Base-by-base conservation (phyloP, 2,113 vertebrate genomes). In the Periophthalmodon schlosseri region DNA sequence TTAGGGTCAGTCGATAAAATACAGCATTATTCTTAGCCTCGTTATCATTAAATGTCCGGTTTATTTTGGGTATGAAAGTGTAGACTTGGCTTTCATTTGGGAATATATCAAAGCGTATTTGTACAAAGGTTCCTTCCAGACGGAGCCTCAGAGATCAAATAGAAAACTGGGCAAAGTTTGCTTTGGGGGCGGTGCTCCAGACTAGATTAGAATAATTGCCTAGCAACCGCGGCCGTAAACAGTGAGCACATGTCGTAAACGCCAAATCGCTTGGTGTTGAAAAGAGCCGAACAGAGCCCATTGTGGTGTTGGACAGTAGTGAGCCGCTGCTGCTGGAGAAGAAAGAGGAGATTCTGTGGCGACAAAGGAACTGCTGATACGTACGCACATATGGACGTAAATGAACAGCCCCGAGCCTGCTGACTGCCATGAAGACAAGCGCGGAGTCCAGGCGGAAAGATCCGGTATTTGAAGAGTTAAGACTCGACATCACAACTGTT, bases 221-320 rank as follows among this genome's bases (percentile, higher is more conserved):
- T 85, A 86, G 90, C 90, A 91, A 91, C 88, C 78, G 10, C 71
- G 75, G 83, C 66, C 93, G 93, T 85, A 93, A 94, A 93, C 50
- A 2, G 72, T 34, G 11, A 1, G 73, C 61, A 77, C 80, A 21
- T 84, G 94, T 94, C 93, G 94, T 76, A 86, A 93, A 88, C 34
- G 10, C 58, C 7, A 85, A 69, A 86, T 84, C 58, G 83, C 71
- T 84, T 86, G 78, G 79, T 89, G 91, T 91, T 89, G 91, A 81
- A 91, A 92, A 90, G 86, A 91, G 84, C 89, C 58, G 83, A 80
- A 79, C 87, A 90, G 85, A 86, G 69, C 82, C 89, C 83, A 91
- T 90, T 93, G 92, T 92, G 91, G 91, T 89, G 85, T 78, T 69
- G 81, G 69, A 88, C 88, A 83, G 91, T 81, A 89, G 83, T 81